phyloP scores from a whole-genome alignment of 2,797 vertebrate genomes.

The Lutra lutra region DNA sequence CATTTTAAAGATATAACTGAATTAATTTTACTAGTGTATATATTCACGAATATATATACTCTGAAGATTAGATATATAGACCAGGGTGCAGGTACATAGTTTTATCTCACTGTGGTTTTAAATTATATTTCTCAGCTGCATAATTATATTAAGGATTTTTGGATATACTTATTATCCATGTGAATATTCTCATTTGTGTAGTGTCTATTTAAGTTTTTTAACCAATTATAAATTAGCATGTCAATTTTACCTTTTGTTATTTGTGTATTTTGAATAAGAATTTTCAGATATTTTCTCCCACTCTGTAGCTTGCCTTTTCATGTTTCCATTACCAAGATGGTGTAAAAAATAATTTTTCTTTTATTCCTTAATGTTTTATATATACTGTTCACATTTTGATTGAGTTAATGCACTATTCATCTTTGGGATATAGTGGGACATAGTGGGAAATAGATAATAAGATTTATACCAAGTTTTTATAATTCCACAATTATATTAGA shows the following conservation, averaged over 20 bases:
- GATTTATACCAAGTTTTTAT: not conserved
- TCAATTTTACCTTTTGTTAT: not conserved
- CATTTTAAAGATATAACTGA: not conserved
- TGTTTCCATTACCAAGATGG: not conserved
- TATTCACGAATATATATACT: not conserved
- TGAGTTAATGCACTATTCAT: not conserved
- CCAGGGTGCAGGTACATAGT: not conserved
- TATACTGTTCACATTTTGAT: not conserved
- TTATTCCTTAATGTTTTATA: not conserved
- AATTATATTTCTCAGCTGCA: not conserved
- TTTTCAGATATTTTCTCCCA: not conserved
- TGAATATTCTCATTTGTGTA: not conserved
- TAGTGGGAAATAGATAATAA: not conserved
- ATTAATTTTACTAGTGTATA: not conserved
- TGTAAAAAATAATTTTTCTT: not conserved
- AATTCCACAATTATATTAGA: not conserved
- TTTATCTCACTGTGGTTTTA: not conserved
- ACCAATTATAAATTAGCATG: not conserved
- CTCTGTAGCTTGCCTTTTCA: not conserved
- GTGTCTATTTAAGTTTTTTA: not conserved
- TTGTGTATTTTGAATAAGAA: not conserved
- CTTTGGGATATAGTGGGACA: not conserved
- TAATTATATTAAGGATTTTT: not conserved
- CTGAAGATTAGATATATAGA: not conserved
- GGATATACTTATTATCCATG: not conserved